Base-by-base conservation (phyloP, 2,113 vertebrate genomes). In the Neoarius graeffei region DNA sequence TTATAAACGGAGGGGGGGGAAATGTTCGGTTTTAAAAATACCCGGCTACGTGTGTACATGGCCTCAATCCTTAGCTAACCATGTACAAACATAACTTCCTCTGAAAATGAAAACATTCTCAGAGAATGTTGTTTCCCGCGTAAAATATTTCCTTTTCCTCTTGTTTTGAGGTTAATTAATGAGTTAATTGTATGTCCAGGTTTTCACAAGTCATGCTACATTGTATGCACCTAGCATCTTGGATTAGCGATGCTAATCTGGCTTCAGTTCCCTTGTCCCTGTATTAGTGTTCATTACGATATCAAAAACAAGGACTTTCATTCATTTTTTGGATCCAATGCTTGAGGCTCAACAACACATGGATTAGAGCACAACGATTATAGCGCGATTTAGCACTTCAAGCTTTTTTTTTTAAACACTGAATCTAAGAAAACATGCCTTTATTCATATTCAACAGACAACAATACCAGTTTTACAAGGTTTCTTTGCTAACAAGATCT, bases 271-370 rank as follows among this genome's bases (percentile, higher is more conserved):
- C 35, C 54, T n/a, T 35, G n/a, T 19, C 7, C 56, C 79, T 57
- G 50, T 56, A 56, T 2, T 57, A 30, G 19, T 30, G 7, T 62
- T 66, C 10, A 35, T 64, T 50, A 83, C n/a, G 35, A 50, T 60
- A 13, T 50, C 20, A 64, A 66, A 50, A 66, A 30, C 27, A 5
- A 82, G 17, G 10, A 42, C 17, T 30, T 82, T 82, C 19, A 62
- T 64, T 64, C 35, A 25, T 62, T 66, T 50, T 89, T 90, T 89
- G 92, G 90, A 97, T 95, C 96, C 95, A 96, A 94, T 95, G 96
- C 94, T 96, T 95, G 10, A 14, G 59, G 80, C 57, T 66, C 59
- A 35, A 27, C 50, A 66, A 83, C 42, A 64, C 67, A 67, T 17
- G 57, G 57, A 15, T 59, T 59, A 59, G 4, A 59, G 57, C 2